Evolutionary conservation across 2,113 vertebrate species (phyloP).

Genomic region (Mesoclemmys tuberculata): DNA sequence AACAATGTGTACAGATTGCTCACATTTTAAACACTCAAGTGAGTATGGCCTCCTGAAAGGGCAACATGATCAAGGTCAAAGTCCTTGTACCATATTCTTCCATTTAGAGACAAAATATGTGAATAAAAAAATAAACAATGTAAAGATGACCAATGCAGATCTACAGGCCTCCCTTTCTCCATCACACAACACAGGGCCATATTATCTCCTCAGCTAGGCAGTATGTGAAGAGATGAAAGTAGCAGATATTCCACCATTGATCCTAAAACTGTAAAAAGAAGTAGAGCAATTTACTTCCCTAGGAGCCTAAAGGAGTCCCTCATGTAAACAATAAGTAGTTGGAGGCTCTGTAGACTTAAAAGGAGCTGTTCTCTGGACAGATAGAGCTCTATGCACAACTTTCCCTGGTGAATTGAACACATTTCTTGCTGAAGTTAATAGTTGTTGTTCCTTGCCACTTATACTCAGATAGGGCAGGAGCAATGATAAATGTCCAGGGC

Average conservation of each 20-base stretch:
- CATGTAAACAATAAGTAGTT: background rate
- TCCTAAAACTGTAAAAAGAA: background rate
- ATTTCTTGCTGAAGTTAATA: background rate
- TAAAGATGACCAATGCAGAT: background rate
- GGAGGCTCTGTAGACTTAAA: background rate
- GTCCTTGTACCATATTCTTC: background rate
- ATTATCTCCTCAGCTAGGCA: background rate
- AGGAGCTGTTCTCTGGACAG: background rate
- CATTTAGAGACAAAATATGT: background rate
- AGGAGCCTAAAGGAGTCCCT: background rate
- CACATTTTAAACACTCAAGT: background rate
- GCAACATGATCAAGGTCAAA: background rate
- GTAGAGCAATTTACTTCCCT: background rate
- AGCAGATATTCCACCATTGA: background rate
- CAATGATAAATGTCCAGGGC: background rate
- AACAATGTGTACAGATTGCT: background rate
- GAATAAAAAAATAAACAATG: background rate
- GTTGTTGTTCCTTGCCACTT: background rate
- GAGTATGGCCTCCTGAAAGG: background rate
- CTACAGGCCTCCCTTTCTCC: background rate
- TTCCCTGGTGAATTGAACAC: background rate
- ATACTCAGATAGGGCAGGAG: background rate
- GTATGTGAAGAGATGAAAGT: background rate
- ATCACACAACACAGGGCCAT: fast-evolving
- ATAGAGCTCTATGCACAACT: background rate